phyloP scores from a whole-genome alignment of 2,888 invertebrate genomes.

The Crossocerus cetratus region DNA sequence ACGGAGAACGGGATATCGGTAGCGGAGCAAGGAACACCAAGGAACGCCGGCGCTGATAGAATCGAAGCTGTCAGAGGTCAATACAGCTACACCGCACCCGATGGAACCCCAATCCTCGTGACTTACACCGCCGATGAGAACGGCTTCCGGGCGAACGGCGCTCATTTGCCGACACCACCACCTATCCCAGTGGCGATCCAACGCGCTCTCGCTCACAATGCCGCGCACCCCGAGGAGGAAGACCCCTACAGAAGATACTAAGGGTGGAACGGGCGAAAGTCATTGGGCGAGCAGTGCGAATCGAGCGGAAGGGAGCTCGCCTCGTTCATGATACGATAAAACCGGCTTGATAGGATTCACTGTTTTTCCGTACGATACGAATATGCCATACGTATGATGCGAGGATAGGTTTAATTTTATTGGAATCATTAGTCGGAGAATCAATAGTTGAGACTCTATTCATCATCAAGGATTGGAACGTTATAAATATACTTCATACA shows the following conservation, averaged over 20 bases:
- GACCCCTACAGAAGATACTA: constrained; percentile 69
- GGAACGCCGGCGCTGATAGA: constrained; percentile 78
- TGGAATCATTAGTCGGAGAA: too few species aligned
- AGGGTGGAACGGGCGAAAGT: not conserved
- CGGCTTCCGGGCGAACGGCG: constrained; percentile 85
- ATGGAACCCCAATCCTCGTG: constrained; percentile 82
- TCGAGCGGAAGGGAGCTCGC: not conserved
- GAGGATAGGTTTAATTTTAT: too few species aligned
- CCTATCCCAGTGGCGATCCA: constrained; percentile 87
- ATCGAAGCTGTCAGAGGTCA: constrained; percentile 79
- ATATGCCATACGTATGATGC: too few species aligned
- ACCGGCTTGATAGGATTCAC: not conserved
- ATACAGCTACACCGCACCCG: constrained; percentile 84
- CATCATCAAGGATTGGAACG: too few species aligned
- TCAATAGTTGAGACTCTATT: too few species aligned
- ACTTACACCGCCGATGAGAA: constrained; percentile 85
- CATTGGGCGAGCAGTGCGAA: not conserved
- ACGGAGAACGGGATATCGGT: constrained; percentile 82
- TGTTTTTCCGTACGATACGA: not conserved
- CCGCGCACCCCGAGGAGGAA: constrained; percentile 77
- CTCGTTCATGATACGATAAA: not conserved
- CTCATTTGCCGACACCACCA: constrained; percentile 89
- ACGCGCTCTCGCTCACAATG: constrained; percentile 82
- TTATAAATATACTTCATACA: too few species aligned
- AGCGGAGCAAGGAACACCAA: constrained; percentile 80